Percentiles rank a stretch among this genome's conserved stretches.
Evolutionary conservation across 2,888 invertebrate species (phyloP).

Genomic region (Corythucha ciliata): DNA sequence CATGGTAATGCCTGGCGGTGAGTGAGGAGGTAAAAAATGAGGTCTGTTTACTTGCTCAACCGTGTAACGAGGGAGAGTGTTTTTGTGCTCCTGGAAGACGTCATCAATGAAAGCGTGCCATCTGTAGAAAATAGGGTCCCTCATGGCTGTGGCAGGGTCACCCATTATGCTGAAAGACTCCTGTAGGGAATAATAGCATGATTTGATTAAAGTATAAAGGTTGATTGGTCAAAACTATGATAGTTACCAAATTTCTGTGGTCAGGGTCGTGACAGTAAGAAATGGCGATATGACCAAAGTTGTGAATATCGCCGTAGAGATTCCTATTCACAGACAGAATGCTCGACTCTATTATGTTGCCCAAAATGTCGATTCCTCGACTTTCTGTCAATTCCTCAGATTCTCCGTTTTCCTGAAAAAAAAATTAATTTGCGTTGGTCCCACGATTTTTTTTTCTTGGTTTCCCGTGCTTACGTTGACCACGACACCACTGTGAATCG

Average conservation of each 20-base stretch:
- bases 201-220: conserved; percentile 1
- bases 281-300: conserved; percentile 69
- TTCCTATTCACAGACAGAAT: conserved; percentile 57
- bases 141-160: conserved; percentile 74
- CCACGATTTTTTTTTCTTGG: not conserved
- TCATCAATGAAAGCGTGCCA: conserved; percentile 75
- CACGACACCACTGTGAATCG: conserved; percentile 56
- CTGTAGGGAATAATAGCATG: conserved; percentile 41
- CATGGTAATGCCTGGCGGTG: too few species aligned
- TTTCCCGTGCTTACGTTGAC: conserved; percentile 45
- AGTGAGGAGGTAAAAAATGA: too few species aligned
- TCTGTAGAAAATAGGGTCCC: conserved; percentile 77
- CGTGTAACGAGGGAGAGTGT: conserved; percentile 56
- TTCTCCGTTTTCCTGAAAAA: conserved; percentile 49
- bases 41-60: conserved; percentile 52
- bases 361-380: conserved; percentile 66
- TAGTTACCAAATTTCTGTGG: conserved; percentile 54
- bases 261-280: conserved; percentile 74
- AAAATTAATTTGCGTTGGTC: not conserved
- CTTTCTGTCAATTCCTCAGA: conserved; percentile 52
- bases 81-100: conserved; percentile 65
- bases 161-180: conserved; percentile 76
- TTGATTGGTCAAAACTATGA: not conserved
- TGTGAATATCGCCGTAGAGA: conserved; percentile 72
- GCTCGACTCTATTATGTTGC: conserved; percentile 69